Evolutionary conservation across 92 coral and sea anemone genomes (phyloP).

Genomic region (Scolanthus callimorphus): DNA sequence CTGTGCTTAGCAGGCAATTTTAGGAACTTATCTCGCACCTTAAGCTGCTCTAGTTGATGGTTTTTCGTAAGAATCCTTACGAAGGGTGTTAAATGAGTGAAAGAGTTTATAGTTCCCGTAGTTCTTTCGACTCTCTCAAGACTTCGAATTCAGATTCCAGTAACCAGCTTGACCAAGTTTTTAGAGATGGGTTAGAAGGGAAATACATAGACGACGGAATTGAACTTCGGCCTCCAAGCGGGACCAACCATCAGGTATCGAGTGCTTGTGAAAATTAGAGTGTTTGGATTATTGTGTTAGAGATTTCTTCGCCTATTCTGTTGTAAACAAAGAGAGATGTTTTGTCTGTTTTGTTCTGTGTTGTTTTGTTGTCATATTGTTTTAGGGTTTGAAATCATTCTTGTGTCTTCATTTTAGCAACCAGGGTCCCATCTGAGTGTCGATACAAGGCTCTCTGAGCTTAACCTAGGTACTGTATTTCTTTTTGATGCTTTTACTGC

Average conservation of each 20-base stretch:
- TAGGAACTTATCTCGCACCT: background rate
- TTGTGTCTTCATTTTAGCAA: constrained; percentile 60
- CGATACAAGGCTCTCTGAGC: constrained; percentile 80
- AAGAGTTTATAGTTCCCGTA: constrained; percentile 4
- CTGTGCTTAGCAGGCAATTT: background rate
- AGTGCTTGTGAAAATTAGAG: too few species aligned
- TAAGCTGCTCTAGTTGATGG: background rate
- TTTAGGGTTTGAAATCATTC: too few species aligned
- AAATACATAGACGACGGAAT: constrained; percentile 28
- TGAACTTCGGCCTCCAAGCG: constrained; percentile 76
- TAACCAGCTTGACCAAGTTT: constrained; percentile 26
- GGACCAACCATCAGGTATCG: constrained; percentile 81
- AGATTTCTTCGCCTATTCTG: too few species aligned
- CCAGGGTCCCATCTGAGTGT: constrained; percentile 92
- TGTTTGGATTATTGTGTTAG: too few species aligned
- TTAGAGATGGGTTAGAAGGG: constrained; percentile 30
- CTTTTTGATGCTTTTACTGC: too few species aligned
- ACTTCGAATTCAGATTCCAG: constrained; percentile 10
- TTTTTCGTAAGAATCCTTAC: background rate
- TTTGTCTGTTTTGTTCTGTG: too few species aligned
- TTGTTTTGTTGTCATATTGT: too few species aligned
- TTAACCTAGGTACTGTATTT: constrained; percentile 63
- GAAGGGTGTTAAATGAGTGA: constrained; percentile 14
- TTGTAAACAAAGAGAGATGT: too few species aligned
- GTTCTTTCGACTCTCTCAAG: constrained; percentile 19